Evolutionary conservation across 2,113 vertebrate species (phyloP), one percentile per base, ranked within the genome.

Genomic region (Hepsetus odoe): DNA sequence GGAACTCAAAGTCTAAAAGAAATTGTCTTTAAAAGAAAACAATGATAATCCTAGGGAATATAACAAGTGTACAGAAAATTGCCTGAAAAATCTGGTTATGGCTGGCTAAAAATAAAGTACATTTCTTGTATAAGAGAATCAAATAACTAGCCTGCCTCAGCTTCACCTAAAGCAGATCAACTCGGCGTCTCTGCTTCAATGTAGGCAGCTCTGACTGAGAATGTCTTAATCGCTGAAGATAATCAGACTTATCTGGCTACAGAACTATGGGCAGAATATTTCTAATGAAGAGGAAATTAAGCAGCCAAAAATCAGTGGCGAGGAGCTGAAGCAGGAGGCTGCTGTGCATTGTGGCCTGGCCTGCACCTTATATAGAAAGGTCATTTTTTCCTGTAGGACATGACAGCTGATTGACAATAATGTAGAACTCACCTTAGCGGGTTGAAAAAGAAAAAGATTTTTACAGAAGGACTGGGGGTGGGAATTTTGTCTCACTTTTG

Each of bases 381-480:
- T 13, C 13, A 72, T 68, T 69, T 33, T 38, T 62, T 65, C 33
- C 22, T 33, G 24, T 26, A 56, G 28, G 44, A 78, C 33, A 42
- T 42, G 67, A 46, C 73, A 56, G 40, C 71, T 68, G 74, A 75
- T 79, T 65, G 62, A 83, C 51, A 78, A 80, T 74, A 62, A 64
- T 44, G 40, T 59, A 35, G 56, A 72, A 42, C 75, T 84, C 83
- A 90, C 89, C 87, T 90, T 84, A n/a, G 66, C 55, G 14, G 86
- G 84, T 90, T 89, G 85, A 80, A 86, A 76, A 83, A 80, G 86
- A 76, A 83, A 80, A 86, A 88, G 88, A 87, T 88, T 86, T 84
- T 84, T 93, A 89, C 93, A 94, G 93, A 93, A 84, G 92, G 93
- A 91, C 85, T 90, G 93, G 92, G 92, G 93, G 92, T 91, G 93